Conservation (phyloP, 1,140 invertebrate species). For the Drosophila navojoa region DNA sequence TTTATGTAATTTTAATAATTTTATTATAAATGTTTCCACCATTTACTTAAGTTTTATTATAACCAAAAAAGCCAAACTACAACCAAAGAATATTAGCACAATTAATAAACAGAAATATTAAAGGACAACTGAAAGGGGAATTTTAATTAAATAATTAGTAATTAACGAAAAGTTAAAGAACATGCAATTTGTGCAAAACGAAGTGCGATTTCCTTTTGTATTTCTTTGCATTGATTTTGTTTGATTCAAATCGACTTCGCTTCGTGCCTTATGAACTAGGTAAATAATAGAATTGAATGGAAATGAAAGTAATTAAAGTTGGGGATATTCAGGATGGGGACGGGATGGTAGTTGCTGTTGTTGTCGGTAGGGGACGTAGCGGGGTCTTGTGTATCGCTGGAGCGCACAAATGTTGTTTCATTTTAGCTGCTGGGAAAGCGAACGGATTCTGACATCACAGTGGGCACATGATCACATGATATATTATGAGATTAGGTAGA, state of each 20-base stretch:
- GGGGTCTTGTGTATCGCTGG: constrained; percentile 41
- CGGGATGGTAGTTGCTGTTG: neutral
- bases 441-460: constrained; percentile 46
- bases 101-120: constrained; percentile 64
- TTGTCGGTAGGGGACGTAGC: constrained; percentile 39
- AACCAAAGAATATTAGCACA: constrained; percentile 64
- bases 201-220: constrained; percentile 29
- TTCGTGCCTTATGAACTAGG: constrained; percentile 58
- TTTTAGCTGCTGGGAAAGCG: constrained; percentile 44
- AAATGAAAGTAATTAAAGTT: constrained; percentile 70
- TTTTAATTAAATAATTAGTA: constrained; percentile 56
- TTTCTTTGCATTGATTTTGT: neutral
- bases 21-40: constrained; percentile 41
- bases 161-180: constrained; percentile 44
- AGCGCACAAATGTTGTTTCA: constrained; percentile 35
- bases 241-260: constrained; percentile 53
- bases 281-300: constrained; percentile 57
- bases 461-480: constrained; percentile 38
- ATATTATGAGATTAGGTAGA: constrained; percentile 49
- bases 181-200: constrained; percentile 68
- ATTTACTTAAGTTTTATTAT: constrained; percentile 42
- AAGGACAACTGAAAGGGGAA: constrained; percentile 66
- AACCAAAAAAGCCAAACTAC: constrained; percentile 68
- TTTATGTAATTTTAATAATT: too few species aligned
- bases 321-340: constrained; percentile 5